A percentile compares a stretch with the other conserved stretches of the same genome.
phyloP scores from a whole-genome alignment of 2,113 vertebrate species.

The Penelope pileata region DNA sequence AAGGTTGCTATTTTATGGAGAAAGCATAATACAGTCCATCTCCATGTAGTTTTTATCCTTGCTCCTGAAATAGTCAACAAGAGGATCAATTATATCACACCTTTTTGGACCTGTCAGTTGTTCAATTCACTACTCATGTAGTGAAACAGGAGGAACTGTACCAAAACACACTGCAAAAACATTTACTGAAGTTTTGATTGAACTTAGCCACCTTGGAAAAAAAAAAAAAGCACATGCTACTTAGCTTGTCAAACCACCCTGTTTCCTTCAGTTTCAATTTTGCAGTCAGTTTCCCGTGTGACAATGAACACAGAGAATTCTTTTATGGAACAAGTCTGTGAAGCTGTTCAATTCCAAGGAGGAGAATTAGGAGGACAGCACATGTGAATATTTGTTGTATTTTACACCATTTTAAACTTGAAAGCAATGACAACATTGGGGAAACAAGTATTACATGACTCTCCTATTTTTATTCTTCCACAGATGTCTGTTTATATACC shows the following conservation, averaged over 20 bases:
- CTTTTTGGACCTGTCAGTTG: not conserved
- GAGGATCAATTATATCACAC: not conserved
- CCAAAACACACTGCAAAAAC: not conserved
- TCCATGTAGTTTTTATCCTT: not conserved
- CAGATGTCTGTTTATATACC: rapidly evolving
- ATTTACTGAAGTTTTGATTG: not conserved
- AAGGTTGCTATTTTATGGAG: not conserved
- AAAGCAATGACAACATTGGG: not conserved
- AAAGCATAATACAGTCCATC: not conserved
- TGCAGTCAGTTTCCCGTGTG: not conserved
- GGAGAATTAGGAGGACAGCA: not conserved
- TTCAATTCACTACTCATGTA: not conserved
- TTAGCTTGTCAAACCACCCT: not conserved
- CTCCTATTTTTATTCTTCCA: not conserved
- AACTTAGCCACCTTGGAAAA: not conserved
- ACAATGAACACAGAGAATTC: not conserved
- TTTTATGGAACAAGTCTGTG: rapidly evolving
- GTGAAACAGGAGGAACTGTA: too few species aligned
- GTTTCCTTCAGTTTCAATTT: not conserved
- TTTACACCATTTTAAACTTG: not conserved
- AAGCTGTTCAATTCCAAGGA: not conserved
- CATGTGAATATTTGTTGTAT: not conserved
- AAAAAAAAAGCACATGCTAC: not conserved
- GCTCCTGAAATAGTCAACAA: not conserved
- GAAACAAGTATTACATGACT: rapidly evolving